Conservation (phyloP, 2,113 vertebrate species). For the Mustelus asterias region DNA sequence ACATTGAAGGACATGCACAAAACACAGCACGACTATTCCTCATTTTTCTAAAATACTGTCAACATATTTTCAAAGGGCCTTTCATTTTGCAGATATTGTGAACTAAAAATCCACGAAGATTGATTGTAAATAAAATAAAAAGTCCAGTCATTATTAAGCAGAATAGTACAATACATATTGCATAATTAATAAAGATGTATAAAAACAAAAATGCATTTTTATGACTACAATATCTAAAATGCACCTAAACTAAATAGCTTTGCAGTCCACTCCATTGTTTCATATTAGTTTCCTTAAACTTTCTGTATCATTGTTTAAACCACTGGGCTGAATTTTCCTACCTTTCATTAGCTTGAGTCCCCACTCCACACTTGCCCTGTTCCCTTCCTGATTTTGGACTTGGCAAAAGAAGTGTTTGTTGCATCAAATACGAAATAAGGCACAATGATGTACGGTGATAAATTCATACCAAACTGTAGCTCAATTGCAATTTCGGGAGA, state of each 20-base stretch:
- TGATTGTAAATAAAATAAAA: background rate
- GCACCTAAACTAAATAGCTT: background rate
- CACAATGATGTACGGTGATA: background rate
- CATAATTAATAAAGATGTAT: background rate
- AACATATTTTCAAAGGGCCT: background rate
- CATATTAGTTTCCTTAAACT: background rate
- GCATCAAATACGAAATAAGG: background rate
- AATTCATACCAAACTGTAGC: background rate
- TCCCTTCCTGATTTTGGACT: background rate
- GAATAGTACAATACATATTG: background rate
- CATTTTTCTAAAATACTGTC: background rate
- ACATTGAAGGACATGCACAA: background rate
- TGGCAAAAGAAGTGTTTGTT: no score
- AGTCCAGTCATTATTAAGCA: background rate
- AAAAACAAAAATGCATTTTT: background rate
- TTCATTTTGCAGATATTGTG: background rate
- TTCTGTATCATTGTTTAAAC: background rate
- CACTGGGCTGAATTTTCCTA: background rate
- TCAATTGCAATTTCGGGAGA: background rate
- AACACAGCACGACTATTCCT: background rate
- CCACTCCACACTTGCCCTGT: background rate
- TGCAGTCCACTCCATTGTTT: background rate
- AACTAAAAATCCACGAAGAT: background rate
- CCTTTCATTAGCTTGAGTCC: background rate
- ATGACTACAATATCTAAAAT: background rate